Evolutionary conservation across 1,140 invertebrate species (phyloP), one percentile per base, ranked within the genome.

Genomic region (Gryllus bimaculatus): DNA sequence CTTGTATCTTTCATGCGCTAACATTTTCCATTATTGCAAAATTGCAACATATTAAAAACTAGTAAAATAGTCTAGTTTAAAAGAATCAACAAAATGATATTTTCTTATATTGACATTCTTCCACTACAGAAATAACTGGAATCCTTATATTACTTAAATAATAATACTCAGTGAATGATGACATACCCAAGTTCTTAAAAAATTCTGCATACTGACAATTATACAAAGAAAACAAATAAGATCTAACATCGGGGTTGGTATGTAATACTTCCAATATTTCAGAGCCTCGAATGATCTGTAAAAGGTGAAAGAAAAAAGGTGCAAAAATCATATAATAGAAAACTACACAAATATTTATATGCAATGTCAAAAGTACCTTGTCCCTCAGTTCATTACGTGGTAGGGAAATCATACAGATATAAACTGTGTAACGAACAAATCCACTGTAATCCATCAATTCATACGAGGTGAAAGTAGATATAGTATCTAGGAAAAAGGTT

Each of bases 401-500:
- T 79, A 96, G 87, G 82, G 94, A 93, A 82, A 96, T 94, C 89
- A 98, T 93, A 78, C 93, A 90, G 74, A 94, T 90, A 80, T 97
- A 92, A 0, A 98, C 95, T 8, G 96, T 95, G 84, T 97, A 98
- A 18, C 93, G 91, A 18, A 98, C 94, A 87, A 98, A 96, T 4
- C 91, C 92, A 83, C 93, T 92, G 83, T 98, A 99, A 85, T 99
- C 96, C 93, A 99, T 99, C 48, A 99, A 88, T 86, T 99, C 98
- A 85, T 99, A 99, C 15, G 97, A 98, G 20, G 98, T 99, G 86
- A 99, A 99, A 21, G 98, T 99, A 79, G 98, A 99, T 20, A 99
- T 97, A 75, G 98, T 99, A 84, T 99, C 98, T 81, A 99, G 90
- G 85, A 99, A 99, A 76, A 98, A 91, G 75, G 91, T 92, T 6